Evolutionary conservation across 2,888 invertebrate species (phyloP).

Genomic region (Drymonia ruficornis): DNA sequence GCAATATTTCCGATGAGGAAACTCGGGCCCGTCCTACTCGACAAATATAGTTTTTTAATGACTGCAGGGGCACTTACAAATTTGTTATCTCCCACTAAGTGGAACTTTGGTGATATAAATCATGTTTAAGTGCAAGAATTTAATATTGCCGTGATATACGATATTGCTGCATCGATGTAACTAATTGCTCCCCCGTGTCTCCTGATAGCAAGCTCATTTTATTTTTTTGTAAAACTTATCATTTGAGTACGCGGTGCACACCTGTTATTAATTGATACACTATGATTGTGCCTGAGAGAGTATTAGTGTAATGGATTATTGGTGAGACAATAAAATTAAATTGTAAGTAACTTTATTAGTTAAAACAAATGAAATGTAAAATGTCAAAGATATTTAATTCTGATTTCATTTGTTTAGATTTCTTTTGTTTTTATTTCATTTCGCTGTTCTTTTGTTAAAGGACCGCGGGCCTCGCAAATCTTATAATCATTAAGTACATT

Average conservation of each 20-base stretch:
- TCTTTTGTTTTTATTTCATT: constrained; percentile 27
- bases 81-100: constrained; percentile 59
- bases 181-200: constrained; percentile 20
- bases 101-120: constrained; percentile 58
- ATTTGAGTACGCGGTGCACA: too few species aligned
- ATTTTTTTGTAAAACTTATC: too few species aligned
- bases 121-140: constrained; percentile 50
- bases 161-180: constrained; percentile 35
- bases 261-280: too few species aligned
- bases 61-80: constrained; percentile 60
- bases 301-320: too few species aligned
- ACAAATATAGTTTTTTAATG: constrained; percentile 81
- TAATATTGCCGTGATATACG: constrained; percentile 40
- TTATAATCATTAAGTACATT: constrained; percentile 32
- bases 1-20: constrained; percentile 77
- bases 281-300: too few species aligned
- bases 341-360: constrained; percentile 21
- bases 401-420: constrained; percentile 16
- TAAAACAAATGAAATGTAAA: constrained; percentile 8
- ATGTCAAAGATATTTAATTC: constrained; percentile 9
- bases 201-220: too few species aligned
- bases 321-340: too few species aligned
- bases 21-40: constrained; percentile 61
- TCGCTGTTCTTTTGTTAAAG: constrained; percentile 18
- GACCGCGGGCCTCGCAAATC: constrained; percentile 24